A percentile compares a stretch with the other conserved stretches of the same genome.
phyloP scores from a whole-genome alignment of 2,113 vertebrate genomes.

The Serinus canaria region DNA sequence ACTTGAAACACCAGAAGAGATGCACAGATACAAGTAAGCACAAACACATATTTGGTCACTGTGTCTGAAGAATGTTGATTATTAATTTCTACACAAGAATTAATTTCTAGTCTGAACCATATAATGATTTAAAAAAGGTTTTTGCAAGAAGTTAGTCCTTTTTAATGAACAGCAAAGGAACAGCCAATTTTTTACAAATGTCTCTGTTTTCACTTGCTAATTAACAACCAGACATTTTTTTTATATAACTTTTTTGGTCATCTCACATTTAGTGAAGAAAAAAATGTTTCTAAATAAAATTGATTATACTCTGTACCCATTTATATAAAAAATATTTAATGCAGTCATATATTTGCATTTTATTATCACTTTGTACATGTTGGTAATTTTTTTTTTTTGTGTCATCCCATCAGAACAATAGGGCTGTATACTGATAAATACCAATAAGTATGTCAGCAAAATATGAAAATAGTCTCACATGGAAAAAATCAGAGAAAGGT shows the following conservation, averaged over 20 bases:
- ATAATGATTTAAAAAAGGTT: neutral
- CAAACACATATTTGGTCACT: neutral
- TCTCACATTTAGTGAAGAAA: neutral
- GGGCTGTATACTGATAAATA: neutral
- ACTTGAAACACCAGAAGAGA: neutral
- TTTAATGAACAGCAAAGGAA: neutral
- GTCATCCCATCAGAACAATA: neutral
- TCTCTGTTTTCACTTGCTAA: neutral
- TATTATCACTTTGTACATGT: neutral
- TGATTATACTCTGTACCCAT: neutral
- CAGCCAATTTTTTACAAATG: neutral
- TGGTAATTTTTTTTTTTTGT: neutral
- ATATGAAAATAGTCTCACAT: neutral
- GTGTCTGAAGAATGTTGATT: neutral
- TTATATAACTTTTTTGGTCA: neutral
- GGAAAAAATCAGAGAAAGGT: neutral
- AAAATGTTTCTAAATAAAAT: neutral
- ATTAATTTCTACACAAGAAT: neutral
- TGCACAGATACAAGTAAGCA: neutral
- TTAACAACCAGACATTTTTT: neutral
- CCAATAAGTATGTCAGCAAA: neutral
- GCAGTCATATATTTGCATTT: neutral
- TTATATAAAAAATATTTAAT: neutral
- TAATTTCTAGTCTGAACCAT: neutral
- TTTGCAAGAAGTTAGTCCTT: neutral